A percentile compares a stretch with the other conserved stretches of the same genome.
phyloP scores from a whole-genome alignment of 1,140 invertebrate species.

The Trichonephila clavata region DNA sequence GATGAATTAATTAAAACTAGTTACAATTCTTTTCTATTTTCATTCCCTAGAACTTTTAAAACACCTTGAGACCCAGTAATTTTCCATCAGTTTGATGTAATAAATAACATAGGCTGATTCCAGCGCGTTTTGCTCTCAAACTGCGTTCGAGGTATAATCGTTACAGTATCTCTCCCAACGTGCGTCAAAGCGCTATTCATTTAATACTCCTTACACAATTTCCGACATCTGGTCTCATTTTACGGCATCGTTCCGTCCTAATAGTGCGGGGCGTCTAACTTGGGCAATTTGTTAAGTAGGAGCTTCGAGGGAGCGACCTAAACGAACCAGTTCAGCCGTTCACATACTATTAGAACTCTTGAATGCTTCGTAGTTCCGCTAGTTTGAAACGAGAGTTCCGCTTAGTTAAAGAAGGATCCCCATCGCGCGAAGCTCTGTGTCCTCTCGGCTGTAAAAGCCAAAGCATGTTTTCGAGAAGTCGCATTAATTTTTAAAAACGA shows the following conservation, averaged over 20 bases:
- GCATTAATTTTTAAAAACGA: slow-evolving; percentile 38
- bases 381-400: slow-evolving; percentile 26
- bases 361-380: slow-evolving; percentile 21
- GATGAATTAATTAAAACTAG: neutral
- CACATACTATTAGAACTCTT: slow-evolving; percentile 21
- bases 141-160: neutral
- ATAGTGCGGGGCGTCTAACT: neutral
- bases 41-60: neutral
- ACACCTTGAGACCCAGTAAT: neutral
- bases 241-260: slow-evolving; percentile 11
- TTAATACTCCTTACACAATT: slow-evolving; percentile 28
- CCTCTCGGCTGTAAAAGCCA: slow-evolving; percentile 13
- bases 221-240: slow-evolving; percentile 30
- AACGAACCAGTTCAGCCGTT: slow-evolving; percentile 31
- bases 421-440: neutral
- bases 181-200: neutral
- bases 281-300: neutral
- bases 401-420: slow-evolving; percentile 11
- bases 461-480: slow-evolving; percentile 31
- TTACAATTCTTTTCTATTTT: neutral
- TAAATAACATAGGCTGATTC: neutral
- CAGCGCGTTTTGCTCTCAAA: neutral
- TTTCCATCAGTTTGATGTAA: neutral
- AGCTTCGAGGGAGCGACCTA: neutral
- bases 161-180: neutral